These are phyloP conservation scores for Mirza zaza DNA, from an alignment of 2,113 vertebrate genomes.

Conservation along the genomic window DNA sequence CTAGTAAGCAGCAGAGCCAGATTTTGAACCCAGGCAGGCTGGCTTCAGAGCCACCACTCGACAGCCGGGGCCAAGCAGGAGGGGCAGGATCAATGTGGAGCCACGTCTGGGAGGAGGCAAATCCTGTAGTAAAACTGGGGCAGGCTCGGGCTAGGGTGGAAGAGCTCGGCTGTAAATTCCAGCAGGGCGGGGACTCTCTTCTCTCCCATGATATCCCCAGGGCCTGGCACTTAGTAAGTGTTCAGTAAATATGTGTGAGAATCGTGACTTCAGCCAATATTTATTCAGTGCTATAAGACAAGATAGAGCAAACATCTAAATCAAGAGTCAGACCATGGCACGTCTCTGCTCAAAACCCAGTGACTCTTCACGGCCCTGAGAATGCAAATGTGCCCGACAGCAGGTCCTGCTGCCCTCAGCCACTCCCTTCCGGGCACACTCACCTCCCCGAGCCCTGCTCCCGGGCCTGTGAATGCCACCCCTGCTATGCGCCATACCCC, in stretches of 20 bases:
- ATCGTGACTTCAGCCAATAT: background rate
- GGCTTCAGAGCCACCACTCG: background rate
- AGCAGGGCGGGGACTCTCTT: background rate
- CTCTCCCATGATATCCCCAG: too few relatives aligned
- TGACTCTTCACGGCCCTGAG: background rate
- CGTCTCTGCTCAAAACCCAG: background rate
- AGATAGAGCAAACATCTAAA: fast-evolving
- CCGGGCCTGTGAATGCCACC: background rate
- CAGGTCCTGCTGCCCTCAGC: fast-evolving
- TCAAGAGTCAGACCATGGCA: background rate
- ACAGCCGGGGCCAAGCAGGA: background rate
- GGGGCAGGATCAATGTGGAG: background rate
- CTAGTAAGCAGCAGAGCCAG: background rate
- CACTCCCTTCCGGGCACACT: fast-evolving
- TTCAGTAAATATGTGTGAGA: background rate
- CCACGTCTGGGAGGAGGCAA: fast-evolving
- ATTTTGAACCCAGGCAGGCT: background rate
- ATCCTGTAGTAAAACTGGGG: background rate
- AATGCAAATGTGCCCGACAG: fast-evolving
- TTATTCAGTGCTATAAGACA: background rate
- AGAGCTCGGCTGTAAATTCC: background rate
- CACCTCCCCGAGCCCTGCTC: fast-evolving
- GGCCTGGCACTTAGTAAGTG: background rate
- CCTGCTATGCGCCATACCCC: fast-evolving
- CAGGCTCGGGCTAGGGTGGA: fast-evolving